phyloP scores from a whole-genome alignment of 2,797 vertebrate species.

The Ammospiza maritima region DNA sequence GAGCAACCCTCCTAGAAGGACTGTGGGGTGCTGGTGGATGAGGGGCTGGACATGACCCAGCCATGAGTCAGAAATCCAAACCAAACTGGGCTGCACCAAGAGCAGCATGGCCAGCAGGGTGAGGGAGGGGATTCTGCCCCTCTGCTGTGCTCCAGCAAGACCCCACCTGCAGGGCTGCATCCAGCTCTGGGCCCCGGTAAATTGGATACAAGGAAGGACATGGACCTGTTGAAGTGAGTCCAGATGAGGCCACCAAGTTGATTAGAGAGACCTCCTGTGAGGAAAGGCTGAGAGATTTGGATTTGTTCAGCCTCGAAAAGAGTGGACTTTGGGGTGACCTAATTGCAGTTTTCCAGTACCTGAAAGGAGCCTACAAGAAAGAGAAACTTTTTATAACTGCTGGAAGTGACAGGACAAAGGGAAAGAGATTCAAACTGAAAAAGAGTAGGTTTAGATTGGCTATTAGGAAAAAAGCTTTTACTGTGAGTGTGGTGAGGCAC shows the following conservation, averaged over 20 bases:
- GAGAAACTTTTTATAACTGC: neutral
- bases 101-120: rapidly evolving
- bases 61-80: neutral
- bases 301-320: neutral
- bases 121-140: neutral
- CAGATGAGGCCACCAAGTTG: neutral
- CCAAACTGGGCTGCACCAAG: neutral
- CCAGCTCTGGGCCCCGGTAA: neutral
- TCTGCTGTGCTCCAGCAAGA: neutral
- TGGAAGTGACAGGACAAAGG: neutral
- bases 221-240: neutral
- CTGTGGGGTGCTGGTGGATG: too few relatives aligned
- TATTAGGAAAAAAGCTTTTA: neutral
- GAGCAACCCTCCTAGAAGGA: neutral
- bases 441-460: neutral
- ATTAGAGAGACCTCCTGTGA: neutral
- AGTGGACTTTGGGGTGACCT: neutral
- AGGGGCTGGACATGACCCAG: neutral
- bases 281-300: neutral
- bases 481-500: neutral
- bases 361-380: neutral
- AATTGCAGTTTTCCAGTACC: neutral
- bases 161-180: rapidly evolving
- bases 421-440: neutral
- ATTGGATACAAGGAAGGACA: neutral